Base-by-base conservation (phyloP, 2,113 vertebrate species). In the Fregata magnificens region DNA sequence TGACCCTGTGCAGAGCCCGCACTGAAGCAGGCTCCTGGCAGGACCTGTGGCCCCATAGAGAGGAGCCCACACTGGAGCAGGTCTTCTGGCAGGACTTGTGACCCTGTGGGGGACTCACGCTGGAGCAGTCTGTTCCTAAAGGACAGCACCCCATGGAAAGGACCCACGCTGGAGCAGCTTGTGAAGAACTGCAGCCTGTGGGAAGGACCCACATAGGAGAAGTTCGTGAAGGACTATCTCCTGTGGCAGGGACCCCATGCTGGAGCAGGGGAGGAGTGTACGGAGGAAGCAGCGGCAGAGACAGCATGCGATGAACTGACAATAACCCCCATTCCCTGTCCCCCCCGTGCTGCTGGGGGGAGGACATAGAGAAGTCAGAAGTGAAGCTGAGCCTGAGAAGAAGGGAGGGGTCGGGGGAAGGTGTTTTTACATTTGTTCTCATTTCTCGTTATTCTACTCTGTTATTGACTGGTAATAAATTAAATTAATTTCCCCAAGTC, bases 1-100 rank as follows among this genome's bases (percentile, higher is more conserved):
- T 53, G 47, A 55, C 8, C 32, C 44, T 0, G 0, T 17, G 6
- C 16, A 13, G 7, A 38, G 21, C 28, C 49, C 6, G 3, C 0
- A 0, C 10, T 59, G 32, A 10, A 69, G 21, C 16, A 58, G 22
- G 12, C 16, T 89, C 20, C 77, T 50, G 34, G 32, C 45, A 94
- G 40, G 24, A 44, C 6, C 22, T 52, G 44, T 22, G 22, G 17
- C 10, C 36, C 14, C 24, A 15, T 2, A 24, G 32, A 32, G 9
- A 32, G 3, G 2, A 47, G 8, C 11, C 13, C 34, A 42, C 0
- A 1, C 38, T 45, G 45, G 24, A 80, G 22, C 16, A 59, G 20
- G 9, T 56, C 15, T 66, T 13, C n/a, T 36, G 20, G 25, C 5
- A 63, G 15, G 12, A 29, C 26, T 4, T 26, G 26, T 61, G 45